phyloP scores from a whole-genome alignment of 2,888 invertebrate genomes.

The Ferrisia virgata region DNA sequence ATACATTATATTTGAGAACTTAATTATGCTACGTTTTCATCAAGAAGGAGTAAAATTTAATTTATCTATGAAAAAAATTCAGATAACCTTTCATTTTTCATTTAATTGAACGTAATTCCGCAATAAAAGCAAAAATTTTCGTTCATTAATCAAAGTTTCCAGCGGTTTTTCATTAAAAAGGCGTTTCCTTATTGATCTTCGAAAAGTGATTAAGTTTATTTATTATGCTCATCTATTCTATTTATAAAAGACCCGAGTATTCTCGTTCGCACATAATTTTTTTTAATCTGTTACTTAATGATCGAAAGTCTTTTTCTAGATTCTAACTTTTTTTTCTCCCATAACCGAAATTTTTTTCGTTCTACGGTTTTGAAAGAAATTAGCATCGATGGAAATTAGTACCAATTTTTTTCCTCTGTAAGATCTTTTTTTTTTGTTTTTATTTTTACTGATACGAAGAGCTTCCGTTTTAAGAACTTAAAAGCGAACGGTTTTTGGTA shows the following conservation, averaged over 20 bases:
- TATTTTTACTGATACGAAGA: not conserved
- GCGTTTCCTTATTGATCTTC: constrained; percentile 40
- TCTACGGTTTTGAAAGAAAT: not conserved
- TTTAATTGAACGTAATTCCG: constrained; percentile 38
- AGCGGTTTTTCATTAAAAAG: constrained; percentile 35
- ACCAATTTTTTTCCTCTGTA: not conserved
- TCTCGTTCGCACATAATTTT: constrained; percentile 1
- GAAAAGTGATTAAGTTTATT: constrained; percentile 42
- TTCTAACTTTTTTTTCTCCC: constrained; percentile 10
- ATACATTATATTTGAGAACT: constrained; percentile 1
- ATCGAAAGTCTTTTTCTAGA: constrained; percentile 3
- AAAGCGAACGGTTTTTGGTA: not conserved
- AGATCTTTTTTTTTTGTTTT: not conserved
- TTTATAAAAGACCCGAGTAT: constrained; percentile 29
- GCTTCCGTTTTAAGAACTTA: not conserved
- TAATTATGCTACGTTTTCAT: constrained; percentile 11
- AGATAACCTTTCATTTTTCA: constrained; percentile 43
- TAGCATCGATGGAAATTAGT: too few relatives aligned
- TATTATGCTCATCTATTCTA: constrained; percentile 35
- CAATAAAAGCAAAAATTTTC: constrained; percentile 39
- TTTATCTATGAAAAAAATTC: constrained; percentile 26
- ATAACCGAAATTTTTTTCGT: not conserved
- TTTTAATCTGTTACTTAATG: constrained; percentile 34
- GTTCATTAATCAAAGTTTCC: constrained; percentile 38
- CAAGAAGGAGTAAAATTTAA: constrained; percentile 16